Evolutionary conservation across 2,113 vertebrate genomes (phyloP).

Genomic region (Microcebus lehilahytsara): DNA sequence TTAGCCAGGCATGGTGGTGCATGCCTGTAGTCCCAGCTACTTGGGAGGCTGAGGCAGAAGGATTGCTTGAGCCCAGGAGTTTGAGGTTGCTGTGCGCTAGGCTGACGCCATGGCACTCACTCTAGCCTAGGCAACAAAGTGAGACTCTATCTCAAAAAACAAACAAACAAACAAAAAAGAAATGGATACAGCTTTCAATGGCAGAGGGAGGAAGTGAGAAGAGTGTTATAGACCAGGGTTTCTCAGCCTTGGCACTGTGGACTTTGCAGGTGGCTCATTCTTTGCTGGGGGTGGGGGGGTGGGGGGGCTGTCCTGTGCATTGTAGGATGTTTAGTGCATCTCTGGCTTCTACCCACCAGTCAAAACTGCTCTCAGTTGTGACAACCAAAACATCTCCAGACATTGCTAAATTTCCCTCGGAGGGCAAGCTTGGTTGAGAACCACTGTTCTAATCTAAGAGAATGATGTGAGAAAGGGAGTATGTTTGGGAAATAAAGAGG

Average conservation of each 20-base stretch:
- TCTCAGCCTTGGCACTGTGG: not conserved
- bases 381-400: not conserved
- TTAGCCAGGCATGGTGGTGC: too few species aligned
- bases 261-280: not conserved
- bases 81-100: too few species aligned
- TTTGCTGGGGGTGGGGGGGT: not conserved
- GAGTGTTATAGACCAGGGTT: not conserved
- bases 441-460: not conserved
- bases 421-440: not conserved
- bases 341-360: not conserved
- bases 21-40: too few species aligned
- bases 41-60: too few species aligned
- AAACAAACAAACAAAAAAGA: not conserved
- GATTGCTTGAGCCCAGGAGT: too few species aligned
- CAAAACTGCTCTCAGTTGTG: not conserved
- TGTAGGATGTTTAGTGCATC: not conserved
- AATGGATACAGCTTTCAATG: not conserved
- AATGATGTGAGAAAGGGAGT: not conserved
- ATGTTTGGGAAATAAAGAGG: slow-evolving; percentile 43
- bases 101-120: too few species aligned
- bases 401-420: not conserved
- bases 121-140: too few species aligned
- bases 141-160: too few species aligned
- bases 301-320: not conserved
- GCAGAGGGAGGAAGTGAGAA: not conserved